A percentile compares a stretch with the other conserved stretches of the same genome.
These are phyloP conservation scores for Syrista parreyssii DNA, from an alignment of 2,888 invertebrate species.

Conservation along the genomic window DNA sequence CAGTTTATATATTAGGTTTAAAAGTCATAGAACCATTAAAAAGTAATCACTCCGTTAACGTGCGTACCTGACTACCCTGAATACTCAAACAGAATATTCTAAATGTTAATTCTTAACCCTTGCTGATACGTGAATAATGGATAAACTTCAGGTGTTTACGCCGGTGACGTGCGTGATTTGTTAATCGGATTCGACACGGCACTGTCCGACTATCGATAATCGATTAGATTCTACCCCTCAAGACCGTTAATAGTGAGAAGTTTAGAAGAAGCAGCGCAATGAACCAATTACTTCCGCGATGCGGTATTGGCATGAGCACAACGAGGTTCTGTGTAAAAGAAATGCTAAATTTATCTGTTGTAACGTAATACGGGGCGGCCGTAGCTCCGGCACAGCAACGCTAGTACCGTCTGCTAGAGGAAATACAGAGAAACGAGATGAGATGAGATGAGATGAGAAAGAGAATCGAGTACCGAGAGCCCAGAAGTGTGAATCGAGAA, in stretches of 20 bases:
- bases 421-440: background rate
- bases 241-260: background rate
- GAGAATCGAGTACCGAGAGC: constrained; percentile 19
- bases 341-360: constrained; percentile 65
- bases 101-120: background rate
- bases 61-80: background rate
- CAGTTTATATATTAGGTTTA: background rate
- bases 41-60: background rate
- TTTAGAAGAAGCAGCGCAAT: constrained; percentile 39
- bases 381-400: background rate
- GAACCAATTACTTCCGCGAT: constrained; percentile 60
- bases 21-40: background rate
- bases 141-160: background rate
- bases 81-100: background rate
- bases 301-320: constrained; percentile 61
- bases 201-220: background rate
- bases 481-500: background rate
- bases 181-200: background rate
- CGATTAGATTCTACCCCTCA: background rate
- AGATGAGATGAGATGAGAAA: background rate
- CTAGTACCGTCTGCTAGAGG: background rate
- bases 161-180: background rate
- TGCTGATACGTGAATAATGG: background rate
- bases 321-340: constrained; percentile 57
- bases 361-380: constrained; percentile 57